These are phyloP conservation scores for Sylvia atricapilla DNA, from an alignment of 2,113 vertebrate species.

Conservation along the genomic window DNA sequence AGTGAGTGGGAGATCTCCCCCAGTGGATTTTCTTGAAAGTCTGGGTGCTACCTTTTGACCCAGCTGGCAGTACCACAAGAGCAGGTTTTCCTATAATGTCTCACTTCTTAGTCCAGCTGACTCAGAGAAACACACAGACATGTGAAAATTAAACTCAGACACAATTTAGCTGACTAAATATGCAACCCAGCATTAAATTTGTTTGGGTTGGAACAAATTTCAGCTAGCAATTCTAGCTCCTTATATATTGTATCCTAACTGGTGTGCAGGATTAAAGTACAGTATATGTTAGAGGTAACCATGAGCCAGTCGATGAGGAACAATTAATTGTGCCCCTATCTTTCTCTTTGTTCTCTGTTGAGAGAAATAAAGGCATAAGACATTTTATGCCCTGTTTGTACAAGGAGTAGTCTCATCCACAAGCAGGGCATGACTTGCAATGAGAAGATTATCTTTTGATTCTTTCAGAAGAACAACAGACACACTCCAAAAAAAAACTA, in stretches of 20 bases:
- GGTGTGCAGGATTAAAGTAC: not conserved
- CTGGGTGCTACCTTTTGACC: not conserved
- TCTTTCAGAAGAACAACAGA: not conserved
- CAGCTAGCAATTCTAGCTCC: not conserved
- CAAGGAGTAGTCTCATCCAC: not conserved
- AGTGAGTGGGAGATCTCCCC: not conserved
- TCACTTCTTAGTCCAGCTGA: conserved; percentile 3
- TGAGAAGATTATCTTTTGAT: not conserved
- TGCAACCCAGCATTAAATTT: not conserved
- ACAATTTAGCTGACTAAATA: not conserved
- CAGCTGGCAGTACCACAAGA: not conserved
- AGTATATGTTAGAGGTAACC: not conserved
- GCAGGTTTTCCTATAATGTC: not conserved
- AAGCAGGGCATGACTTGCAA: not conserved
- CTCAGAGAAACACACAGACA: not conserved
- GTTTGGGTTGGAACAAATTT: conserved; percentile 18
- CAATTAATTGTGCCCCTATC: not conserved
- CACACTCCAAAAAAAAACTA: not conserved
- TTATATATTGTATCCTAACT: not conserved
- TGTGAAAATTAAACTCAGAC: conserved; percentile 22
- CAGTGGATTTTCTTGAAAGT: not conserved
- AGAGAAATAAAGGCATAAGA: not conserved
- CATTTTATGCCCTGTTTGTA: not conserved
- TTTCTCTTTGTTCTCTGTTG: not conserved
- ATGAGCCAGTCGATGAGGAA: not conserved